These are phyloP conservation scores for Melolontha melolontha DNA, from an alignment of 2,888 invertebrate species.

Conservation along the genomic window DNA sequence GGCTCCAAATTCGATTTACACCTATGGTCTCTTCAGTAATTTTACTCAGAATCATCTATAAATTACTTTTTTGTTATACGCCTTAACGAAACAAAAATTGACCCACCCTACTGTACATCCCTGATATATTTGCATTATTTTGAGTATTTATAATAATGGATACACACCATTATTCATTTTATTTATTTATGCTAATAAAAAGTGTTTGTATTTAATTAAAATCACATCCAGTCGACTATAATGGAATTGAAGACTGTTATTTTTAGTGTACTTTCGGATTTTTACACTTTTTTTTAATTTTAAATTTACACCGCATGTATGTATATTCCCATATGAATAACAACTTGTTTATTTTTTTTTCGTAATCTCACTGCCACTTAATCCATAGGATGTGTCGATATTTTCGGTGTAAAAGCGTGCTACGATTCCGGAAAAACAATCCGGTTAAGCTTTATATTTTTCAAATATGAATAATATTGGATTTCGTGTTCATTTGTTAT, in stretches of 20 bases:
- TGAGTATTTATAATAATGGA: too few species aligned
- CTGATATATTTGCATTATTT: too few species aligned
- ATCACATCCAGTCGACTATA: not conserved
- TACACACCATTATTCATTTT: too few species aligned
- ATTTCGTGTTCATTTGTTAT: constrained; percentile 15
- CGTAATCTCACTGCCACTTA: constrained; percentile 4
- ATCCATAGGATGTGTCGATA: constrained; percentile 12
- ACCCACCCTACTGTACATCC: too few species aligned
- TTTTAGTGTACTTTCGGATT: not conserved
- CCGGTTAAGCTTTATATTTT: constrained; percentile 18
- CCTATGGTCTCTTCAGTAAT: too few species aligned
- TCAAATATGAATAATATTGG: constrained; percentile 24
- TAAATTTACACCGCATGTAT: constrained; percentile 5
- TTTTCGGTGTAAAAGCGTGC: not conserved
- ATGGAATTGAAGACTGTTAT: not conserved
- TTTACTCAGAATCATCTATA: too few species aligned
- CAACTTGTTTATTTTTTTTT: constrained; percentile 12
- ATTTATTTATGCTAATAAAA: too few species aligned
- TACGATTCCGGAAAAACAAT: constrained; percentile 3
- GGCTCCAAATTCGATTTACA: too few species aligned
- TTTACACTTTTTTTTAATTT: constrained; percentile 19
- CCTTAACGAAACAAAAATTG: too few species aligned
- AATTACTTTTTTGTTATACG: too few species aligned
- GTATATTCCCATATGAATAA: not conserved
- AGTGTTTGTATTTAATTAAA: too few species aligned